Evolutionary conservation across 1,140 invertebrate genomes (phyloP), one percentile per base, ranked within the genome.

Genomic region (Probaryconus sp.): DNA sequence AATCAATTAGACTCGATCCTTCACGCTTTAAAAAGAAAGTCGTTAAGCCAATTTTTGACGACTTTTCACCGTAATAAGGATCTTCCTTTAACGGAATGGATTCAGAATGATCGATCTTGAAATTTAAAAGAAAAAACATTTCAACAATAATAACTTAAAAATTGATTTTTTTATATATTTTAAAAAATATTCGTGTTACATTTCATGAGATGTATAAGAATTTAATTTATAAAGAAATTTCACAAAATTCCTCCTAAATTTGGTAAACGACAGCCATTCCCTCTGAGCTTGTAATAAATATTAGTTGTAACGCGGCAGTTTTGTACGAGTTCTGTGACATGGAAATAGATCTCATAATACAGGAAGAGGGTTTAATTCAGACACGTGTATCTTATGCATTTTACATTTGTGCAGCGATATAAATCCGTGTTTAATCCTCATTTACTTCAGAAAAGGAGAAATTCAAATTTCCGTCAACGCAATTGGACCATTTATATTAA

Each of bases 381-480:
- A 45, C 60, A 64, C 55, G 37, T 60, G 69, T 28, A 17, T 42
- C 68, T 56, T 51, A 60, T 45, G 20, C 64, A 21, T 14, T 69
- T 69, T 56, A 63, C 67, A 58, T 71, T 71, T 58, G 68, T 71
- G 50, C 30, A 43, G 18, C 47, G 21, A 51, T 58, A 72, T 72
- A 72, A 72, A 72, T 72, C 60, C 37, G 37, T n/a, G n/a, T 48
- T 64, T 72, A 64, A 72, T 72, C 53, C 60, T 72, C 69, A 38
- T 64, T 71, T 63, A 51, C 58, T 56, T 51, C n/a, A 58, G 43
- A 64, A 71, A 42, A 42, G 2, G 31, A 42, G 33, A 21, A 31
- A 40, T 63, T 63, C 33, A 35, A 14, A 40, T 50, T 56, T 53
- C 30, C 67, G 16, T 61, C 55, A 40, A 30, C 51, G 56, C 47